These are phyloP conservation scores for Melanotaenia nigrans DNA, from an alignment of 2,797 vertebrate species.

Conservation along the genomic window DNA sequence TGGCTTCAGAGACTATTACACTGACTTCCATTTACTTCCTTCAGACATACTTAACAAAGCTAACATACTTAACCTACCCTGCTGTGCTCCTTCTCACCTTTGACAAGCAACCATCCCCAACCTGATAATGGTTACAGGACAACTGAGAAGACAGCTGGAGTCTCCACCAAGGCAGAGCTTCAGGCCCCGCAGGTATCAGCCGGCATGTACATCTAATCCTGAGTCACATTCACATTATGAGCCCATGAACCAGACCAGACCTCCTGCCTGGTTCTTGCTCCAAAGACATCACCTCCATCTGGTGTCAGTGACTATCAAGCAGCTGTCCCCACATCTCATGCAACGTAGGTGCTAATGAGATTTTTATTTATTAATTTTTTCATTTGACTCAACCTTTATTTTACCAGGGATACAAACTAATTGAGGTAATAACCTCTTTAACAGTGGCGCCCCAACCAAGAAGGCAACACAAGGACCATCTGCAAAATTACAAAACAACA, in stretches of 20 bases:
- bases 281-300: conserved; percentile 8
- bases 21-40: neutral
- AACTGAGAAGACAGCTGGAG: conserved; percentile 22
- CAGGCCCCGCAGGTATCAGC: neutral
- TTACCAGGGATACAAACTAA: no score
- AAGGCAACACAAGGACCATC: no score
- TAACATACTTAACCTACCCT: neutral
- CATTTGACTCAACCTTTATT: no score
- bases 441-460: no score
- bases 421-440: no score
- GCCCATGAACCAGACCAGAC: neutral
- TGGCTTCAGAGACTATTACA: no score
- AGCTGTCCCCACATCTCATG: neutral
- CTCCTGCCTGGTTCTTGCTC: neutral
- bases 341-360: no score
- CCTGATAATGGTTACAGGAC: neutral
- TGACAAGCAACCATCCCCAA: neutral
- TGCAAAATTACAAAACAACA: no score
- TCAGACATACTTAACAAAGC: neutral
- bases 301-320: neutral
- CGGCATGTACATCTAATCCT: conserved; percentile 2
- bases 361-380: no score
- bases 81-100: neutral
- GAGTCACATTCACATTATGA: conserved; percentile 3
- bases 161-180: neutral